phyloP scores from a whole-genome alignment of 2,888 invertebrate species.

The Hemithea aestivaria region DNA sequence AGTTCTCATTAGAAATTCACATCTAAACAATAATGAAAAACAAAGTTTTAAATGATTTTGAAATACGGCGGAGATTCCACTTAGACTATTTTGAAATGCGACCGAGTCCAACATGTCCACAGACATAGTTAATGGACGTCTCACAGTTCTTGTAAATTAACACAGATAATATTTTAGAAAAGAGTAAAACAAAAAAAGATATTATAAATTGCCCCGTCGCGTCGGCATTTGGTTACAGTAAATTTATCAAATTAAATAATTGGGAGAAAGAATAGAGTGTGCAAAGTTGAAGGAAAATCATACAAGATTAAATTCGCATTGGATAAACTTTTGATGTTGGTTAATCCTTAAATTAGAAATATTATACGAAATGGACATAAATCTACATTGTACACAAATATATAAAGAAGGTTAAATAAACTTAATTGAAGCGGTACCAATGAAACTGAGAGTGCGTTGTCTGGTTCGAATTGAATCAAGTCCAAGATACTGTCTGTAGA shows the following conservation, averaged over 20 bases:
- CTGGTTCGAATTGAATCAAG: slow-evolving; percentile 60
- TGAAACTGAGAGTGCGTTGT: slow-evolving; percentile 59
- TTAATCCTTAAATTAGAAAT: no score
- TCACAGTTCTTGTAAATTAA: slow-evolving; percentile 40
- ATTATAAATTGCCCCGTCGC: slow-evolving; percentile 18
- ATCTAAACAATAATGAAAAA: no score
- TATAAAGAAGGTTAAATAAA: no score
- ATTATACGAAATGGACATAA: no score
- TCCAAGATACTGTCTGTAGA: slow-evolving; percentile 75
- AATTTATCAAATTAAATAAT: slow-evolving; percentile 6
- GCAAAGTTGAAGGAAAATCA: no score
- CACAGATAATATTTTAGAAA: slow-evolving; percentile 27
- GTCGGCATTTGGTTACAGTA: slow-evolving; percentile 17
- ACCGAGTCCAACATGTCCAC: slow-evolving; percentile 57
- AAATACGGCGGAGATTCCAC: slow-evolving; percentile 35
- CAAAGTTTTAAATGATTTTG: slow-evolving; percentile 7
- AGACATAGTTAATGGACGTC: slow-evolving; percentile 49
- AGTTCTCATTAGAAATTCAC: no score
- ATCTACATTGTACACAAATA: no score
- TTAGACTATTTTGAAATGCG: slow-evolving; percentile 51
- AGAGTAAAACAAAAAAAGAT: slow-evolving; percentile 23
- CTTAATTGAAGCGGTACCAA: slow-evolving; percentile 1
- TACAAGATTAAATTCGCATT: no score
- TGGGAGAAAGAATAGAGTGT: no score
- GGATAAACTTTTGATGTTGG: no score